These are phyloP conservation scores for Argyresthia albistria DNA, from an alignment of 2,888 invertebrate species.

Conservation along the genomic window DNA sequence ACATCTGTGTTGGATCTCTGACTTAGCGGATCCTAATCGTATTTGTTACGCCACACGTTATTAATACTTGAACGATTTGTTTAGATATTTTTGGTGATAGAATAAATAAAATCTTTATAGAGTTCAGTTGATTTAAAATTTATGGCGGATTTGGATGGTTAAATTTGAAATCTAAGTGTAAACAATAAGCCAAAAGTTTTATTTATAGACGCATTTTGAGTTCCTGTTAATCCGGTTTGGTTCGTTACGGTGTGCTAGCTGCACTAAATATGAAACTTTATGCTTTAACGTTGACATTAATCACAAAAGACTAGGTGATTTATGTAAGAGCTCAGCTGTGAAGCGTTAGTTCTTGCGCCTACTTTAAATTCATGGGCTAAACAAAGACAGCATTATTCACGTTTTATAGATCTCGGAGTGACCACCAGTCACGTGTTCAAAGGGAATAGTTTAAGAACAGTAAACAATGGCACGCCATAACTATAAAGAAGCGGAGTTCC, in stretches of 20 bases:
- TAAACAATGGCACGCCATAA: too few species aligned
- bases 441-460: too few species aligned
- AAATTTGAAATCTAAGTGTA: conserved; percentile 58
- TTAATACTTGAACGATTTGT: conserved; percentile 61
- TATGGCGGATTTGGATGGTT: conserved; percentile 44
- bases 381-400: conserved; percentile 42
- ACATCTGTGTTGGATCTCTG: conserved; percentile 53
- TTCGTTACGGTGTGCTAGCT: conserved; percentile 31
- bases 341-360: conserved; percentile 7
- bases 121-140: conserved; percentile 37
- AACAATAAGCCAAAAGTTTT: conserved; percentile 58
- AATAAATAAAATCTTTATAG: conserved; percentile 15
- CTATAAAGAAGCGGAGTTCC: too few species aligned
- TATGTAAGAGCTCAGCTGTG: conserved; percentile 25
- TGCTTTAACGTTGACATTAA: conserved; percentile 61
- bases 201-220: conserved; percentile 44
- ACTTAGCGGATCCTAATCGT: conserved; percentile 52
- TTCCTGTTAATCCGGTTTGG: conserved; percentile 38
- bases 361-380: conserved; percentile 23
- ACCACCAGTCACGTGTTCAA: conserved; percentile 16
- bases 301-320: conserved; percentile 63
- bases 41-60: conserved; percentile 62
- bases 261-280: conserved; percentile 67
- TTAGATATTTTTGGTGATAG: conserved; percentile 50
- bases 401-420: conserved; percentile 37